Conservation (phyloP, 2,888 invertebrate species). For the Philereme transversata region DNA sequence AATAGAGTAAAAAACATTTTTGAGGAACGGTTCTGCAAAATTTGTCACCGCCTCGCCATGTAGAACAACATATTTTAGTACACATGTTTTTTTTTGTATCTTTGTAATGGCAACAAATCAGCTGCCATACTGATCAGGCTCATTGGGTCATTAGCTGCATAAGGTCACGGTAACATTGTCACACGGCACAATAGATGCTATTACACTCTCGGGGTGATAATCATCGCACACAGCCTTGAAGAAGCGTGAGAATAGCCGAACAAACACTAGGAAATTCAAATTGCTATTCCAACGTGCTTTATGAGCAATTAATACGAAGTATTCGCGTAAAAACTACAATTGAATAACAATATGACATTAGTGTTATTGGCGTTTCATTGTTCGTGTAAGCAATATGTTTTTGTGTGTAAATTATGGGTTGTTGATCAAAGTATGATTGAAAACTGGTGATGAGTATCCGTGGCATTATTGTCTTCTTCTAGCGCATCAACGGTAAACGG, state of each 20-base stretch:
- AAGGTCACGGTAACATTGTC: constrained; percentile 26
- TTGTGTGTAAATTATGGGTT: constrained; percentile 10
- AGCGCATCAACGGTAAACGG: too few species aligned
- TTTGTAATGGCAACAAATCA: neutral
- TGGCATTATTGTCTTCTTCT: too few species aligned
- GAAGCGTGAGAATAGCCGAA: constrained; percentile 39
- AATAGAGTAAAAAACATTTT: too few species aligned
- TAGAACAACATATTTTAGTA: too few species aligned
- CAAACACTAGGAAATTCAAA: constrained; percentile 32
- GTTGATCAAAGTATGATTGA: neutral
- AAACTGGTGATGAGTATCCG: too few species aligned
- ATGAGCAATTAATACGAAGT: constrained; percentile 32
- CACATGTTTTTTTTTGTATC: too few species aligned
- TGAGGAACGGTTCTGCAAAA: too few species aligned
- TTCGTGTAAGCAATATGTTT: constrained; percentile 18
- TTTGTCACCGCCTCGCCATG: too few species aligned
- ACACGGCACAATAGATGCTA: constrained; percentile 25
- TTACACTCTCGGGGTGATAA: constrained; percentile 19
- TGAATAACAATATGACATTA: constrained; percentile 27
- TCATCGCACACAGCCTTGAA: constrained; percentile 32
- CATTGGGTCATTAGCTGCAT: constrained; percentile 19
- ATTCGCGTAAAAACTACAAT: constrained; percentile 25
- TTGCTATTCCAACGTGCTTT: constrained; percentile 27
- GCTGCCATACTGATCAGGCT: constrained; percentile 8
- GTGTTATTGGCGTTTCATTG: constrained; percentile 17